phyloP scores from a whole-genome alignment of 2,888 invertebrate species.

The Dryocosmus kuriphilus region DNA sequence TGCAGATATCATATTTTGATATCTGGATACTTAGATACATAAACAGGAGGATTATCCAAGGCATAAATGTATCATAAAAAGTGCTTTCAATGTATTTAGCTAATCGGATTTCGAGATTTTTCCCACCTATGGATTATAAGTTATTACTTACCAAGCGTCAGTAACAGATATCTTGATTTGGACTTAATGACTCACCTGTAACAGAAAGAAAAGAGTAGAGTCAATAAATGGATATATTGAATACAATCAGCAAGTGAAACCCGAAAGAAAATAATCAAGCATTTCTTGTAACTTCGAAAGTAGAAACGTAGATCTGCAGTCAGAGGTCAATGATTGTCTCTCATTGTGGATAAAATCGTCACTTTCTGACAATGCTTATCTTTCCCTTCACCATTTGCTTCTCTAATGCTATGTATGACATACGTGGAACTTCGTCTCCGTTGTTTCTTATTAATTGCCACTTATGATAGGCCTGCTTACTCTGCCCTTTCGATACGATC shows the following conservation, averaged over 20 bases:
- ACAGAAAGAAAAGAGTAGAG: background rate
- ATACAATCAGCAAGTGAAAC: background rate
- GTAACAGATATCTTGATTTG: background rate
- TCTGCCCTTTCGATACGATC: constrained; percentile 36
- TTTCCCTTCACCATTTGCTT: constrained; percentile 19
- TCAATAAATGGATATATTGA: background rate
- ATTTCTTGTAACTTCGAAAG: background rate
- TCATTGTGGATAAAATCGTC: constrained; percentile 7
- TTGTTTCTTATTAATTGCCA: constrained; percentile 39
- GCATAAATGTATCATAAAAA: background rate
- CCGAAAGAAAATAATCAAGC: background rate
- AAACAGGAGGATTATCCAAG: constrained; percentile 10
- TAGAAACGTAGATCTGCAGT: background rate
- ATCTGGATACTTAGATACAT: background rate
- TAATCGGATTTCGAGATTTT: constrained; percentile 32
- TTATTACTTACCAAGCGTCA: constrained; percentile 1
- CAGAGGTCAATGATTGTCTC: constrained; percentile 16
- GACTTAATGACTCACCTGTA: constrained; percentile 1
- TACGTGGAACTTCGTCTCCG: constrained; percentile 16
- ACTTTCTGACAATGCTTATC: constrained; percentile 13
- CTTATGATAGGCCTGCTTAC: constrained; percentile 32
- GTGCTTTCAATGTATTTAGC: background rate
- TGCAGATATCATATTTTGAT: constrained; percentile 8
- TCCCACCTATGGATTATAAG: background rate
- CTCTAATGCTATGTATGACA: constrained; percentile 10